Base-by-base conservation (phyloP, 64 coral and sea anemone genomes). In the Dendrophyllia cribrosa region DNA sequence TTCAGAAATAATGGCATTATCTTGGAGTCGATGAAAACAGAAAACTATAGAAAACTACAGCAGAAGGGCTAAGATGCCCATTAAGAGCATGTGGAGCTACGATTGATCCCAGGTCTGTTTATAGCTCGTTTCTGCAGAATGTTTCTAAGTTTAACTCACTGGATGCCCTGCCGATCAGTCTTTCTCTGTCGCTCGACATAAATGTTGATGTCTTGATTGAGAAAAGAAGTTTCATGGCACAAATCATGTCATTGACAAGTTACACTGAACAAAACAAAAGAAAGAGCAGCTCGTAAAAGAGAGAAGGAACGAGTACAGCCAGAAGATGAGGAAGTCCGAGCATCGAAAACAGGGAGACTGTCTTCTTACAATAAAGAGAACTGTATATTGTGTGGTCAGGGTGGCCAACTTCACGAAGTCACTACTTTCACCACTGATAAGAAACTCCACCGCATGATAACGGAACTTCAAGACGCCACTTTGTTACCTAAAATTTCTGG, bases 181-280 rank as follows among this genome's bases (percentile, higher is more conserved):
- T 83, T 72, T 45, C 51, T 43, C 49, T 91, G 14, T 59, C 63
- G 12, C 47, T 61, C 56, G 89, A 83, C 65, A 70, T 72, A 87
- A 15, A 64, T 58, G 71, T 43, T 43, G 91, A 79, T 59, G 34
- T 58, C 77, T 87, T 94, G 23, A 75, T 94, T 71, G 66, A 94
- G 53, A n/a, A 94, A 94, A 3, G 47, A 88, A 75, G 86, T 86
- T 16, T 82, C 66, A 23, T 94, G 86, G 86, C 86, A 94, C 82
- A 94, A 89, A 51, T 94, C 86, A 4, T 89, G 92, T 25, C 48
- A 94, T 85, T 51, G 89, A 43, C 20, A 89, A 76, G 83, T 94
- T 16, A 94, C 89, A 66, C 73, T 89, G 25, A 63, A 89, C 4
- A 94, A 76, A 63, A 74, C 8, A 94, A 76, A 89, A 53, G 86